phyloP scores from a whole-genome alignment of 2,797 vertebrate species.

The Gymnoscopelus microlampas region DNA sequence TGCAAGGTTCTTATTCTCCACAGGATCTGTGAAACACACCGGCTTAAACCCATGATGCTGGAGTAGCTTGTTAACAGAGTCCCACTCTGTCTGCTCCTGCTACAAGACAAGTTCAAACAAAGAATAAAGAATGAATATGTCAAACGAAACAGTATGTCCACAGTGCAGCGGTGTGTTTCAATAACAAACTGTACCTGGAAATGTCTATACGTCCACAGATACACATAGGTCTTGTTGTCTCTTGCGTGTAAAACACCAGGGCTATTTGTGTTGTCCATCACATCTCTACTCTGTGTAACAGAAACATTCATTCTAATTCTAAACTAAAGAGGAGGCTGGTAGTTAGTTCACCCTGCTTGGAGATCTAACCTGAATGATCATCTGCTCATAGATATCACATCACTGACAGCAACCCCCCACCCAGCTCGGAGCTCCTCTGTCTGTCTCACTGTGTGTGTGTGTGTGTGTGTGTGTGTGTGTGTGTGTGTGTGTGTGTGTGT shows the following conservation, averaged over 20 bases:
- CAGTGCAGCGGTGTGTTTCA: neutral
- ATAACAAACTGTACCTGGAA: conserved; percentile 69
- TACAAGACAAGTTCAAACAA: conserved; percentile 41
- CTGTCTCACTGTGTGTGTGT: too few relatives aligned
- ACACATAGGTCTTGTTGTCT: conserved; percentile 69
- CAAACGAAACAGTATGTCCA: neutral
- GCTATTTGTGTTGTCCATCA: conserved; percentile 44
- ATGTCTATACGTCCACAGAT: conserved; percentile 77
- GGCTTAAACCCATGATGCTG: conserved; percentile 84
- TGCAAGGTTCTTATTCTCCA: conserved; percentile 71
- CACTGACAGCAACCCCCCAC: too few relatives aligned
- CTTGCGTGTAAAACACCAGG: conserved; percentile 24
- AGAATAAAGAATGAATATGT: neutral
- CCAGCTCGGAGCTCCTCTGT: too few relatives aligned
- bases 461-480: too few relatives aligned
- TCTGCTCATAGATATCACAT: too few relatives aligned
- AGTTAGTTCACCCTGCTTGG: too few relatives aligned
- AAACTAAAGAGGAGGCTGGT: too few relatives aligned
- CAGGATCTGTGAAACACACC: conserved; percentile 76
- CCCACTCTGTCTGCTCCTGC: conserved; percentile 88
- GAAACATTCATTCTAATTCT: too few relatives aligned
- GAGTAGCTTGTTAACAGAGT: conserved; percentile 81
- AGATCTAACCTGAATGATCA: too few relatives aligned
- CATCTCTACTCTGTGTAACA: too few relatives aligned
- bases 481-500: too few relatives aligned